Evolutionary conservation across 2,888 invertebrate genomes (phyloP).

Genomic region (Osedax frankpressi): DNA sequence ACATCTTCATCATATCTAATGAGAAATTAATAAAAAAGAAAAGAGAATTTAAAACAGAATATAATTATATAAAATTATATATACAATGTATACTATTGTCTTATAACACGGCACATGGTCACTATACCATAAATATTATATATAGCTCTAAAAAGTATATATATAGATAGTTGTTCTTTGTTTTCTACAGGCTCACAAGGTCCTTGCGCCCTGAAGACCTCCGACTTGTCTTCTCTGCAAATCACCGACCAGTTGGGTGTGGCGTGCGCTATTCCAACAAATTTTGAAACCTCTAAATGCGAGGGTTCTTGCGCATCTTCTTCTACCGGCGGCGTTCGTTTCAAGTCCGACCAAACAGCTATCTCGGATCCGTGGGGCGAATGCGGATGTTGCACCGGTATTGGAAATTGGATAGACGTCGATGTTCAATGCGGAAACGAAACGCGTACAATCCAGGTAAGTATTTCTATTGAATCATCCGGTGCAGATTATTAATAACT

Average conservation of each 20-base stretch:
- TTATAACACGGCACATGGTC: too few relatives aligned
- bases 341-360: background rate
- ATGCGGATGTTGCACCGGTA: conserved; percentile 2
- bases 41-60: background rate
- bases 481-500: too few relatives aligned
- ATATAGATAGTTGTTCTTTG: too few relatives aligned
- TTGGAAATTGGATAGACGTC: conserved; percentile 5
- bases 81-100: background rate
- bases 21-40: too few relatives aligned
- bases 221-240: too few relatives aligned
- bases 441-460: conserved; percentile 4
- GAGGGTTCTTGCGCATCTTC: background rate
- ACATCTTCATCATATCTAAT: too few relatives aligned
- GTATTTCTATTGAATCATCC: too few relatives aligned
- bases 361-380: background rate
- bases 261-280: background rate
- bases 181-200: too few relatives aligned
- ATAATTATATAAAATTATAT: background rate
- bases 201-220: too few relatives aligned
- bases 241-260: too few relatives aligned
- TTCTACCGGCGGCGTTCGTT: background rate
- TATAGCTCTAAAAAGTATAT: too few relatives aligned
- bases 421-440: background rate
- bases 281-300: background rate
- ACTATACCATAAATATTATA: too few relatives aligned